These are phyloP conservation scores for Neocrepidodera transversa DNA, from an alignment of 2,888 invertebrate genomes.

Conservation along the genomic window DNA sequence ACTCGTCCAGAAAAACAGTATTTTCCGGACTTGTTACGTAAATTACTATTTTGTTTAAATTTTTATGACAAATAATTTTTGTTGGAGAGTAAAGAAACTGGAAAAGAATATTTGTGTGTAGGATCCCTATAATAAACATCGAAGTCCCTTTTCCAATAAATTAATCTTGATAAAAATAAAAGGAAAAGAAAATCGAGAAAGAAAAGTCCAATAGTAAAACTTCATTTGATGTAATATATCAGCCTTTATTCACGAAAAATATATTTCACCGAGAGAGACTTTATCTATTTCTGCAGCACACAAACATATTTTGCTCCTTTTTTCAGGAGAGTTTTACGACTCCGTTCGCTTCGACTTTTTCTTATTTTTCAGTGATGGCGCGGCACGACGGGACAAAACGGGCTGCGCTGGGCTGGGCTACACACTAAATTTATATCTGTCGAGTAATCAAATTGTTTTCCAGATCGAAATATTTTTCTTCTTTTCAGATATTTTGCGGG, in stretches of 20 bases:
- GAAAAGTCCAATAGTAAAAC: constrained; percentile 31
- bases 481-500: constrained; percentile 3
- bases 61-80: too few species aligned
- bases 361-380: constrained; percentile 38
- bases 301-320: constrained; percentile 51
- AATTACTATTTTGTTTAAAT: too few species aligned
- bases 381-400: constrained; percentile 24
- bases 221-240: constrained; percentile 33
- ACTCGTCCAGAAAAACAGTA: too few species aligned
- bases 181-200: constrained; percentile 5
- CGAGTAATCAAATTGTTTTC: constrained; percentile 29
- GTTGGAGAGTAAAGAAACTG: too few species aligned
- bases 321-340: constrained; percentile 53
- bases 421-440: constrained; percentile 28
- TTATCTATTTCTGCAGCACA: constrained; percentile 53
- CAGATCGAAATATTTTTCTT: constrained; percentile 21
- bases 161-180: constrained; percentile 17
- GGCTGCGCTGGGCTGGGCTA: too few species aligned
- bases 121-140: background rate
- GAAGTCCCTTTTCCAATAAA: constrained; percentile 1
- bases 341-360: constrained; percentile 52
- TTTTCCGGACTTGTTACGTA: too few species aligned
- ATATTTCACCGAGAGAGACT: constrained; percentile 52
- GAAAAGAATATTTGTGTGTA: too few species aligned
- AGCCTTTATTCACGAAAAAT: constrained; percentile 44